A percentile compares a stretch with the other conserved stretches of the same genome.
These are phyloP conservation scores for Parambassis ranga DNA, from an alignment of 2,797 vertebrate species.

Conservation along the genomic window DNA sequence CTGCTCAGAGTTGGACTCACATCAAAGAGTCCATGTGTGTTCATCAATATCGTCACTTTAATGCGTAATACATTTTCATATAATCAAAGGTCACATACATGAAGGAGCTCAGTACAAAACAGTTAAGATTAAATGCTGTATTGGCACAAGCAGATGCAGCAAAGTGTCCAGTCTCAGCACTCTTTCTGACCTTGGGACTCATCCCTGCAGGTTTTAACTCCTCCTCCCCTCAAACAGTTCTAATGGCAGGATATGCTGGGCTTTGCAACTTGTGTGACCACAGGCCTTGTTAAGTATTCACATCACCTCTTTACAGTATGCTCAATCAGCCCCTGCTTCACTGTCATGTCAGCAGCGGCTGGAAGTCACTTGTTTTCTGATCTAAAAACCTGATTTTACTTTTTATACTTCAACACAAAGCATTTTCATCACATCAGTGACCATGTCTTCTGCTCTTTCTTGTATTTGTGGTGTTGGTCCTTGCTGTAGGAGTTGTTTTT, in stretches of 20 bases:
- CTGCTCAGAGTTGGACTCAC: too few species aligned
- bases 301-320: constrained; percentile 7
- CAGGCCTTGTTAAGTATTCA: constrained; percentile 46
- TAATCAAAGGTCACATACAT: constrained; percentile 1
- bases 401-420: too few species aligned
- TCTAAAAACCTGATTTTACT: too few species aligned
- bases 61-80: too few species aligned
- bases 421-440: too few species aligned
- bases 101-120: not conserved
- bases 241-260: constrained; percentile 45
- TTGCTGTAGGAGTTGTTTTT: too few species aligned
- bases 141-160: constrained; percentile 12
- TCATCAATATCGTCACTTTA: too few species aligned
- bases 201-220: constrained; percentile 49
- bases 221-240: constrained; percentile 28
- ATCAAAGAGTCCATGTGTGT: too few species aligned
- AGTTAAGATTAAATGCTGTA: constrained; percentile 2
- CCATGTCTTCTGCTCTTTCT: too few species aligned
- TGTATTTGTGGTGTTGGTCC: too few species aligned
- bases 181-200: constrained; percentile 34
- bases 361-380: not conserved
- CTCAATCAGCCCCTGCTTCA: constrained; percentile 1
- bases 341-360: constrained; percentile 30
- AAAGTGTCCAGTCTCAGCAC: constrained; percentile 44
- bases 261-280: constrained; percentile 36